A percentile compares a stretch with the other conserved stretches of the same genome.
Conservation (phyloP, 1,140 invertebrate species). For the Dendrolimus kikuchii region DNA sequence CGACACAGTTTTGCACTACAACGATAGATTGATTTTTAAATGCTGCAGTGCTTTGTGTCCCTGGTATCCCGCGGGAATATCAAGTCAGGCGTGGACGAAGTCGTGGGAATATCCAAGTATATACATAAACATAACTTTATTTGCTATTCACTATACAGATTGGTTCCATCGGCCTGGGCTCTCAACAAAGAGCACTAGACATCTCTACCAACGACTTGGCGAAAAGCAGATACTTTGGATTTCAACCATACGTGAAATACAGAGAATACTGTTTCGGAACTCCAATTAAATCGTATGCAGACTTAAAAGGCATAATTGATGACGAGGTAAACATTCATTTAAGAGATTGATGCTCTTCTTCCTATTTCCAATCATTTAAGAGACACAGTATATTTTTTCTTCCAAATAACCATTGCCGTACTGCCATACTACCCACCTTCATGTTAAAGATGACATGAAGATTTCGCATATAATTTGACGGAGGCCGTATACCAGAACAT, state of each 20-base stretch:
- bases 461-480: no score
- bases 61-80: no score
- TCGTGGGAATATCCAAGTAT: neutral
- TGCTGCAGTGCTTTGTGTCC: no score
- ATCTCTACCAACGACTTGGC: slow-evolving; percentile 3
- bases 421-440: neutral
- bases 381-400: neutral
- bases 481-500: no score
- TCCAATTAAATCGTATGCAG: slow-evolving; percentile 27
- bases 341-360: no score
- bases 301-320: slow-evolving; percentile 32
- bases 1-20: no score
- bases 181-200: neutral
- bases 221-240: slow-evolving; percentile 7
- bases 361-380: neutral
- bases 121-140: neutral
- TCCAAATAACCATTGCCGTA: neutral
- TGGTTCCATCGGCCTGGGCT: neutral
- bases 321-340: slow-evolving; percentile 24
- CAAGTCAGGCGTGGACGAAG: no score
- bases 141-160: slow-evolving; percentile 4
- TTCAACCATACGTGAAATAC: slow-evolving; percentile 10
- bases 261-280: slow-evolving; percentile 16
- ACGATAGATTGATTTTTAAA: no score
- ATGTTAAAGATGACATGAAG: neutral